phyloP scores from a whole-genome alignment of 2,113 vertebrate genomes.

The Emberiza fucata region DNA sequence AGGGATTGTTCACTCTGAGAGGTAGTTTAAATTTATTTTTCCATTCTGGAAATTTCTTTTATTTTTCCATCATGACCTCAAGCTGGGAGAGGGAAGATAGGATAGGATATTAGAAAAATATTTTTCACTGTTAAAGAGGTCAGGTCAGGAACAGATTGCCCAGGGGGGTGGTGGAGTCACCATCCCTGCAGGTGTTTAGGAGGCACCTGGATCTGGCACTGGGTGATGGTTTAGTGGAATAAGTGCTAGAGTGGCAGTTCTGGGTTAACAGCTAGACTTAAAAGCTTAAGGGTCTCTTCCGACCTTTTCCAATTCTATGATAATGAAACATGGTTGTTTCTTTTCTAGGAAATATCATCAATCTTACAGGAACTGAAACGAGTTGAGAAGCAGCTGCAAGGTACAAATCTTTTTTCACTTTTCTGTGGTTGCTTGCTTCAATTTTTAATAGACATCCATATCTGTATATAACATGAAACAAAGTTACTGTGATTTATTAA shows the following conservation, averaged over 20 bases:
- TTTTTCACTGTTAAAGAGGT: background rate
- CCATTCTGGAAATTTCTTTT: background rate
- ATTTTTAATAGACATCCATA: background rate
- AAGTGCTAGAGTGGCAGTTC: background rate
- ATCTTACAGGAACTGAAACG: constrained; percentile 93
- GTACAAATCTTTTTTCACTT: constrained; percentile 67
- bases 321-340: background rate
- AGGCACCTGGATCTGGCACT: background rate
- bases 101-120: background rate
- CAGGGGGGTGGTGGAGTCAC: background rate
- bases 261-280: no score
- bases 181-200: background rate
- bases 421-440: background rate
- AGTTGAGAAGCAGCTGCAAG: constrained; percentile 96
- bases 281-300: background rate
- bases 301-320: accelerated
- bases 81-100: background rate
- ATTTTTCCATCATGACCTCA: background rate
- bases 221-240: background rate
- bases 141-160: background rate
- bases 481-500: background rate
- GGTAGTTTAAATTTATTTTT: background rate
- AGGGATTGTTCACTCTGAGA: background rate
- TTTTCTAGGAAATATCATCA: constrained; percentile 89
- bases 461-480: background rate